Evolutionary conservation across 1,140 invertebrate species (phyloP), one percentile per base, ranked within the genome.

Genomic region (Penaeus indicus): DNA sequence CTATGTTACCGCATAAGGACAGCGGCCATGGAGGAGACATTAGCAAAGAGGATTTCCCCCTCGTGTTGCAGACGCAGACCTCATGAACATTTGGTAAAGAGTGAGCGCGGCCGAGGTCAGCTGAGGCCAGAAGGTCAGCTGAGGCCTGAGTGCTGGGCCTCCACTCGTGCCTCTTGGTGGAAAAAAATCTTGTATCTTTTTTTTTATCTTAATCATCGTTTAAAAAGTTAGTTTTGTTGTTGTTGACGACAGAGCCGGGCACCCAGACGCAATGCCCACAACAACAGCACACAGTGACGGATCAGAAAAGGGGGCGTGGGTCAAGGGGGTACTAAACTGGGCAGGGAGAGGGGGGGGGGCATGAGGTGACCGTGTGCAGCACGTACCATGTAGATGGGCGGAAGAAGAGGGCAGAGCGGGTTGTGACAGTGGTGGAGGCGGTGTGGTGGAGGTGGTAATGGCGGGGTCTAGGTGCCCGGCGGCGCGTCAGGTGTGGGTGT

Each of bases 161-260:
- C 54, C 54, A 54, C 54, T 54, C 54, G 54, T 54, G 54, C 54
- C 54, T 54, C 54, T 54, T 54, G 54, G 54, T 54, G 54, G 72
- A 19, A 75, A 38, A 75, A 32, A 75, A 32, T 75, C 42, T 75
- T 75, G 27, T 75, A 75, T 75, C 38, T 25, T 25, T 75, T 25
- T 25, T 75, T 75, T 75, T 8, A 75, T 72, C 32, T 72, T 38
- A 32, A 75, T 38, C 72, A 75, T 75, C 72, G n/a, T 32, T 75
- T 75, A 27, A 75, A 75, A 75, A 75, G 72, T 75, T 75, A 75
- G 72, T 75, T 75, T 38, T 38, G 27, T 38, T 75, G 27, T 38
- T 75, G 72, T 75, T 75, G 72, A 38, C 72, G 72, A 75, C 27
- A 75, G 27, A 75, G 72, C 72, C 72, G 72, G 72, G 42, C 72